phyloP scores from a whole-genome alignment of 2,113 vertebrate genomes.

The Saimiri boliviensis region DNA sequence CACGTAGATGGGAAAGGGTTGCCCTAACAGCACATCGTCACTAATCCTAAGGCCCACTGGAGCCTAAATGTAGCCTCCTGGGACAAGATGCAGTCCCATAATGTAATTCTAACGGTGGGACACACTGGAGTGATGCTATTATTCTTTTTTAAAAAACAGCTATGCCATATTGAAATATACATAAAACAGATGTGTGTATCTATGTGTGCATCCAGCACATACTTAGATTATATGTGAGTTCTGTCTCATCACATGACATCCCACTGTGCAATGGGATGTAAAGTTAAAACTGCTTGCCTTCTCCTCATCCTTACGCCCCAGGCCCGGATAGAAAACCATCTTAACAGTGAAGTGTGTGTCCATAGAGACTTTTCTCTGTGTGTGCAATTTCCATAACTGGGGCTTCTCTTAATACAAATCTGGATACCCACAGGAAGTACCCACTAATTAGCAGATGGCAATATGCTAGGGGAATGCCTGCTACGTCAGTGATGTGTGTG shows the following conservation, averaged over 20 bases:
- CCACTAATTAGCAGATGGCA: fast-evolving
- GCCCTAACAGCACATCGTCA: background rate
- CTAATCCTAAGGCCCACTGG: background rate
- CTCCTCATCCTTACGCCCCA: background rate
- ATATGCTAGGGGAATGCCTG: fast-evolving
- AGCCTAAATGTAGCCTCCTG: background rate
- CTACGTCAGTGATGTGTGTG: fast-evolving
- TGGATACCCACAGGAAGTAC: background rate
- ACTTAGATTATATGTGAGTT: fast-evolving
- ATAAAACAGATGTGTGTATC: fast-evolving
- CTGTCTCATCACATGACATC: too few relatives aligned
- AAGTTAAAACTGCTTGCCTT: background rate
- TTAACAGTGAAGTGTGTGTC: background rate
- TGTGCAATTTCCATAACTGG: background rate
- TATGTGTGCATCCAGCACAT: too few relatives aligned
- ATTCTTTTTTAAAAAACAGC: background rate
- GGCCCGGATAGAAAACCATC: background rate
- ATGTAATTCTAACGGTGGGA: background rate
- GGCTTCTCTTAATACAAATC: background rate
- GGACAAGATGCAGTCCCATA: fast-evolving
- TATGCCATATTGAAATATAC: background rate
- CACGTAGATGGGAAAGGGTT: fast-evolving
- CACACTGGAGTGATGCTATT: fast-evolving
- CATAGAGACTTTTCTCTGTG: background rate
- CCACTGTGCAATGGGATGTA: fast-evolving